Conservation (phyloP, 1,140 invertebrate genomes). For the Platorchestia sp. region DNA sequence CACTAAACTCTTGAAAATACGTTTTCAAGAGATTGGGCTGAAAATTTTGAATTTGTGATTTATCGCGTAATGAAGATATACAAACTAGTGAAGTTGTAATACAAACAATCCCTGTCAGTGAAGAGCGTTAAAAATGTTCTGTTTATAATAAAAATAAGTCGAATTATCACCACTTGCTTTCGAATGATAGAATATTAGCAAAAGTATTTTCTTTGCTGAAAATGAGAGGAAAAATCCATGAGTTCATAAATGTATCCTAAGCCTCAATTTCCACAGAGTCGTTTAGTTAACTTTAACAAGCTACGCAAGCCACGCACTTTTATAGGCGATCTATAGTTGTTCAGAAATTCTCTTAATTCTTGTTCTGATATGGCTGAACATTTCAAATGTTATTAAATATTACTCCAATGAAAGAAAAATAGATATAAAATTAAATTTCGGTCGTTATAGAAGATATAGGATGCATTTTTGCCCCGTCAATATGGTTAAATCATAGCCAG, state of each 20-base stretch:
- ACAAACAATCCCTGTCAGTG: background rate
- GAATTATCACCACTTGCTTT: background rate
- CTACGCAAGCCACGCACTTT: background rate
- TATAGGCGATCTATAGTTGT: background rate
- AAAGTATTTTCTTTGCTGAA: background rate
- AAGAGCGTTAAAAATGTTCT: background rate
- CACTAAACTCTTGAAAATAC: background rate
- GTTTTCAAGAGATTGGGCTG: background rate
- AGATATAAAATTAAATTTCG: too few species aligned
- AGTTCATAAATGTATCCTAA: too few species aligned
- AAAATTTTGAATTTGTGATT: background rate
- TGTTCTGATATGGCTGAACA: background rate
- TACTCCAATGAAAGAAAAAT: too few species aligned
- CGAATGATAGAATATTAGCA: background rate
- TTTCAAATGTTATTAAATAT: too few species aligned
- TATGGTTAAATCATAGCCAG: too few species aligned
- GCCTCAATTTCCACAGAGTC: too few species aligned
- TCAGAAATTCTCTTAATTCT: background rate
- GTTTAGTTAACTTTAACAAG: background rate
- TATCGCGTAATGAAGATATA: background rate
- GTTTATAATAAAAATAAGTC: background rate
- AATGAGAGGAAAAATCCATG: too few species aligned
- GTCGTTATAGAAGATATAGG: too few species aligned
- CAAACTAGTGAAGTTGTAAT: background rate
- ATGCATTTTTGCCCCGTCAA: too few species aligned